phyloP scores from a whole-genome alignment of 2,797 vertebrate genomes.

The Triplophysa yarkandensis region DNA sequence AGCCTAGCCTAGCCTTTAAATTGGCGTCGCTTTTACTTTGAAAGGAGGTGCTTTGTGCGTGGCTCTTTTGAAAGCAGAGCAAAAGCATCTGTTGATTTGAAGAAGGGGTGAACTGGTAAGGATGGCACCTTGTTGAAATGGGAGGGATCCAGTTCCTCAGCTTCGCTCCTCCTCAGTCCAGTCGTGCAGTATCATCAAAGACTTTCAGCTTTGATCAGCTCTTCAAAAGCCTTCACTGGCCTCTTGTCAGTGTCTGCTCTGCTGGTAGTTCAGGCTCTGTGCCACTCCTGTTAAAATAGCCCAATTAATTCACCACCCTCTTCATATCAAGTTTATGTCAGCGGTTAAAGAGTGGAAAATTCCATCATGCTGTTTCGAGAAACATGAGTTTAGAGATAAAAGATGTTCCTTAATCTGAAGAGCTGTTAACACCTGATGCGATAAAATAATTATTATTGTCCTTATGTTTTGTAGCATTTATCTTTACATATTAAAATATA shows the following conservation, averaged over 20 bases:
- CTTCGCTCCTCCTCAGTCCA: constrained; percentile 41
- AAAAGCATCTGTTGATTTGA: constrained; percentile 47
- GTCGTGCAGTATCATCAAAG: constrained; percentile 57
- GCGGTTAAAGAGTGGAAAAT: not conserved
- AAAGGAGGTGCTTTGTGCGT: constrained; percentile 5
- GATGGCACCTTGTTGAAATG: constrained; percentile 45
- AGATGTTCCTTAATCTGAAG: not conserved
- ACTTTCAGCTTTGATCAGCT: constrained; percentile 59
- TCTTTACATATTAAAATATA: too few species aligned
- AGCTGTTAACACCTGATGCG: not conserved
- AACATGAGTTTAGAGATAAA: not conserved
- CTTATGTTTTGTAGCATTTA: too few species aligned
- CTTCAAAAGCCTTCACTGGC: constrained; percentile 60
- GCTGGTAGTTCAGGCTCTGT: constrained; percentile 52
- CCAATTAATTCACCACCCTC: constrained; percentile 44
- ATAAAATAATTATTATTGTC: not conserved
- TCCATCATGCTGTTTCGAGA: constrained; percentile 6
- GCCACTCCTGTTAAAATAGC: constrained; percentile 51
- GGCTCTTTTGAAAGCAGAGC: constrained; percentile 25
- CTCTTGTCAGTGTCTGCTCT: constrained; percentile 49
- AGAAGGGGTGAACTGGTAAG: constrained; percentile 34
- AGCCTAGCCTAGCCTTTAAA: not conserved
- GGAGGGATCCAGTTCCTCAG: constrained; percentile 45
- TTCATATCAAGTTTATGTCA: constrained; percentile 23
- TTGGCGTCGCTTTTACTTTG: constrained; percentile 24